These are phyloP conservation scores for Columba livia DNA, from an alignment of 2,113 vertebrate genomes.

Conservation along the genomic window DNA sequence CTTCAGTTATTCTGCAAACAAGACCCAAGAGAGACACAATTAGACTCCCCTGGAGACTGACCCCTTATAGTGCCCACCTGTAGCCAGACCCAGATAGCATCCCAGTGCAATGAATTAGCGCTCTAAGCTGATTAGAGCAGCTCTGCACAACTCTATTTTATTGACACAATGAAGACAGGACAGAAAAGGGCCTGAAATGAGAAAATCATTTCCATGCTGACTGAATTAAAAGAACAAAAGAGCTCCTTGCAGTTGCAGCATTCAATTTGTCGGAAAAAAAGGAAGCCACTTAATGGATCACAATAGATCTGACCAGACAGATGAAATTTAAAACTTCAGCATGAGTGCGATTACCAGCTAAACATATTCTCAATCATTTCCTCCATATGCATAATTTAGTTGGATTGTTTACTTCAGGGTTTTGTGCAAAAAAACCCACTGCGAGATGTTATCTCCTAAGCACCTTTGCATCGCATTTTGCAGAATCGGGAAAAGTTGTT, in stretches of 20 bases:
- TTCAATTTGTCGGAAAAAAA: constrained; percentile 83
- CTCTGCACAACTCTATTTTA: constrained; percentile 88
- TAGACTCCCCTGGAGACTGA: constrained; percentile 82
- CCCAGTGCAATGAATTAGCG: constrained; percentile 83
- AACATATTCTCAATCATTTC: constrained; percentile 82
- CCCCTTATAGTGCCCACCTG: constrained; percentile 83
- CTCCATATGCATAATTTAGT: constrained; percentile 75
- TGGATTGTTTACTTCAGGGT: constrained; percentile 68
- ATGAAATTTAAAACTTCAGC: constrained; percentile 82
- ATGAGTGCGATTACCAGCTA: constrained; percentile 78
- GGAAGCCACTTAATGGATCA: constrained; percentile 85
- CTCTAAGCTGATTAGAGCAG: constrained; percentile 88
- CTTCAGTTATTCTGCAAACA: constrained; percentile 80
- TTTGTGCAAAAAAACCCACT: constrained; percentile 37
- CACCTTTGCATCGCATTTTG: constrained; percentile 63
- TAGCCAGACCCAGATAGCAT: constrained; percentile 83
- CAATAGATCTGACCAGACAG: constrained; percentile 84
- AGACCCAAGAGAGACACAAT: constrained; percentile 81
- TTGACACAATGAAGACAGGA: constrained; percentile 87
- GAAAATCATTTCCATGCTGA: constrained; percentile 89
- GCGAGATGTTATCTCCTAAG: constrained; percentile 70
- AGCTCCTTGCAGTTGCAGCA: constrained; percentile 82
- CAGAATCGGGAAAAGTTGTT: constrained; percentile 33
- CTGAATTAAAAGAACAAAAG: constrained; percentile 89
- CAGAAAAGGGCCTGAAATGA: constrained; percentile 85